These are phyloP conservation scores for Channallabes apus DNA, from an alignment of 2,797 vertebrate genomes.

Conservation along the genomic window DNA sequence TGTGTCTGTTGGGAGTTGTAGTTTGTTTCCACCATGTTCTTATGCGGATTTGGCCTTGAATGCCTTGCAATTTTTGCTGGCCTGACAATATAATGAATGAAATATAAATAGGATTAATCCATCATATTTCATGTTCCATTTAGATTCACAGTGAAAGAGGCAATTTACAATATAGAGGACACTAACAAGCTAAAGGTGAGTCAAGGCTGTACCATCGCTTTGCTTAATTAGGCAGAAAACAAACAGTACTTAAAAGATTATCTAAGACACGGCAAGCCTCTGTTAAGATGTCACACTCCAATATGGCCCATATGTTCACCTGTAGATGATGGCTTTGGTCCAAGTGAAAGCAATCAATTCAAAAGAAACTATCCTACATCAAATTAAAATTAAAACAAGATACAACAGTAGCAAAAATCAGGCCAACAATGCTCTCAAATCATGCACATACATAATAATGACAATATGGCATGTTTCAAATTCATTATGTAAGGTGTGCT, in stretches of 20 bases:
- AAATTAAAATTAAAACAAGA: background rate
- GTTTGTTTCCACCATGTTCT: too few relatives aligned
- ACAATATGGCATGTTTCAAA: background rate
- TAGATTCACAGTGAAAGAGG: background rate
- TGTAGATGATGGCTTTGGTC: conserved; percentile 18
- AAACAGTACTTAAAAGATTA: conserved; percentile 59
- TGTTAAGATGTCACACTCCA: conserved; percentile 46
- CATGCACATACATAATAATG: background rate
- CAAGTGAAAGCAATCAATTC: conserved; percentile 19
- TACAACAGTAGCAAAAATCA: background rate
- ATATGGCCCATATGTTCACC: conserved; percentile 37
- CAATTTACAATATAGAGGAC: background rate
- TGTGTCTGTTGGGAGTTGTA: too few relatives aligned
- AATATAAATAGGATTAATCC: too few relatives aligned
- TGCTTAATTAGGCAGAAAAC: conserved; percentile 58
- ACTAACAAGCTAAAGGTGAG: conserved; percentile 22
- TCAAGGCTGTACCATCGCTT: conserved; percentile 25
- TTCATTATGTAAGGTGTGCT: background rate
- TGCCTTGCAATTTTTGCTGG: too few relatives aligned
- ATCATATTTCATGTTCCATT: background rate
- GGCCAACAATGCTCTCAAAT: background rate
- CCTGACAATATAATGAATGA: too few relatives aligned
- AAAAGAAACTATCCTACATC: background rate
- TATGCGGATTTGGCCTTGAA: too few relatives aligned
- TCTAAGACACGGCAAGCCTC: conserved; percentile 44